Base-by-base conservation (phyloP, 2,113 vertebrate species). In the Lanius collurio region DNA sequence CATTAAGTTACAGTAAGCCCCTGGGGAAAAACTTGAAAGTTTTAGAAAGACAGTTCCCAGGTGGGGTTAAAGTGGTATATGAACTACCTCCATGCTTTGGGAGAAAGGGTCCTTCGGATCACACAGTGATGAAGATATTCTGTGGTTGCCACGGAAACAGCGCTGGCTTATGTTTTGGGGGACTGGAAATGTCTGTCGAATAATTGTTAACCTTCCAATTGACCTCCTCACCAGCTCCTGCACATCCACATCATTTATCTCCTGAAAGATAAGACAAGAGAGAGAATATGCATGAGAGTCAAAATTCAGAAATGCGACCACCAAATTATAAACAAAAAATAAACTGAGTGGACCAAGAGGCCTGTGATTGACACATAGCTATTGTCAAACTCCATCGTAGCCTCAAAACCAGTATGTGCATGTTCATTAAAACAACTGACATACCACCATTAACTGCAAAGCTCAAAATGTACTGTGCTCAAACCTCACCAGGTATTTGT, bases 211-310 rank as follows among this genome's bases (percentile, higher is more conserved):
- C 90, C 99, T 98, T 69, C 99, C 99, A 46, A 99, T 99, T 26
- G 99, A 99, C 97, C 99, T 99, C 98, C 99, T 98, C 87, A 99
- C 99, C 81, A 99, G 97, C 90, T 99, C 99, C 96, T 99, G 99
- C 68, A 99, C 97, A 60, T 99, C 99, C 81, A 98, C 96, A 91
- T 99, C 99, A 9, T 98, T 98, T 97, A 99, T 99, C 96, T 99
- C 99, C 99, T 99, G 91, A 41, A 97, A 97, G 69, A 94, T 30
- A 95, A 96, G 62, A 84, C 69, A 97, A 93, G 23, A 47, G 64
- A 94, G 23, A 78, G 39, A 77, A 96, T 13, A 84, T 1, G 11
- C 42, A 83, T 30, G 65, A 37, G 69, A 84, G 47, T 69, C 87
- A 89, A 73, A 95, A 94, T 30, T 57, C 13, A 76, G 52, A 86